phyloP scores from a whole-genome alignment of 2,888 invertebrate species.

The Diaphora mendica region DNA sequence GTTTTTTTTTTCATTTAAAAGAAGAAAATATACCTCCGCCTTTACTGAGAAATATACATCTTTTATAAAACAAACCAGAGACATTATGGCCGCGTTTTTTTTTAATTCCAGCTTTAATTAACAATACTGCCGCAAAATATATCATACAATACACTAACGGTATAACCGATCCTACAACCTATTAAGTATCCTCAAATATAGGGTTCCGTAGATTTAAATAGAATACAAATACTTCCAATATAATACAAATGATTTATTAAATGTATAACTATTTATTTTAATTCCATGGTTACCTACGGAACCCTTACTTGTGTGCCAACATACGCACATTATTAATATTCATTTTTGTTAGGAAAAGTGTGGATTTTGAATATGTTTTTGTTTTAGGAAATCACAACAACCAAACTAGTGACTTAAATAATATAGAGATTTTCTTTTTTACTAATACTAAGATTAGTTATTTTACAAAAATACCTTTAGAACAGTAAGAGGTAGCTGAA shows the following conservation, averaged over 20 bases:
- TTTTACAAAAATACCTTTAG: slow-evolving; percentile 82
- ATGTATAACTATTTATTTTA: slow-evolving; percentile 3
- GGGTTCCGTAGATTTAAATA: slow-evolving; percentile 37
- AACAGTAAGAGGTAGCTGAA: slow-evolving; percentile 82
- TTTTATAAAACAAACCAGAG: slow-evolving; percentile 64
- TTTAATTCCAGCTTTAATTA: slow-evolving; percentile 67
- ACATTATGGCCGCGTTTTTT: slow-evolving; percentile 76
- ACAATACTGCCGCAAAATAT: slow-evolving; percentile 80
- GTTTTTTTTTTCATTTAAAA: neutral
- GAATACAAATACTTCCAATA: slow-evolving; percentile 32
- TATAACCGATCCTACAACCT: slow-evolving; percentile 64
- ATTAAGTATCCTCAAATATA: slow-evolving; percentile 66
- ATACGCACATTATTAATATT: slow-evolving; percentile 39
- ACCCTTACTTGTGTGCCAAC: slow-evolving; percentile 24
- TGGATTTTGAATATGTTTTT: slow-evolving; percentile 62
- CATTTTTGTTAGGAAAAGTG: slow-evolving; percentile 63
- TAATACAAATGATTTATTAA: slow-evolving; percentile 26
- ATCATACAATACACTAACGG: slow-evolving; percentile 65
- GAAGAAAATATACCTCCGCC: slow-evolving; percentile 55
- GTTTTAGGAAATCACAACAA: slow-evolving; percentile 65
- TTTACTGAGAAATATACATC: slow-evolving; percentile 54
- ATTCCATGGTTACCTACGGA: slow-evolving; percentile 34
- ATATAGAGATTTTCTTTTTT: slow-evolving; percentile 47
- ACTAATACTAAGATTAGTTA: slow-evolving; percentile 70
- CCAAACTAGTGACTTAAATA: slow-evolving; percentile 63